Percentiles rank a stretch among this genome's conserved stretches.
phyloP scores from a whole-genome alignment of 2,888 invertebrate species.

The Iselma pallidipennis region DNA sequence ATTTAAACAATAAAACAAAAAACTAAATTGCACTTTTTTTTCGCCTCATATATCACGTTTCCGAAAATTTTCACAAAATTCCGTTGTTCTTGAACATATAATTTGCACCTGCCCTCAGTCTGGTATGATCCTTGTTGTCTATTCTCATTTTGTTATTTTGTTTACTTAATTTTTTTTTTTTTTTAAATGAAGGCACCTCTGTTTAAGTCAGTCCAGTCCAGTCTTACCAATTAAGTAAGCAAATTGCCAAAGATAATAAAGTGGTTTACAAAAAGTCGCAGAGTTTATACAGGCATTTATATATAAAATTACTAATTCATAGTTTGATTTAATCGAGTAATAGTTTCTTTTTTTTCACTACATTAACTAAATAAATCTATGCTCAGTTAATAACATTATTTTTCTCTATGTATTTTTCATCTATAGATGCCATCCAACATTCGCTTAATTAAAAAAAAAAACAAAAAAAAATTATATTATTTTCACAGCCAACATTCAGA shows the following conservation, averaged over 20 bases:
- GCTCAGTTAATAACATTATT: slow-evolving; percentile 50
- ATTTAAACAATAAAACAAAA: slow-evolving; percentile 9
- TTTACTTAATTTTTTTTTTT: slow-evolving; percentile 5
- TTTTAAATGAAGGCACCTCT: slow-evolving; percentile 54
- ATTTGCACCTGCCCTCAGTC: slow-evolving; percentile 55
- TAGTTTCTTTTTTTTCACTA: slow-evolving; percentile 31
- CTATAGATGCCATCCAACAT: slow-evolving; percentile 54
- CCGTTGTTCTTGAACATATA: slow-evolving; percentile 25
- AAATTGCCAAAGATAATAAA: slow-evolving; percentile 51
- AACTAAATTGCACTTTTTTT: slow-evolving; percentile 47
- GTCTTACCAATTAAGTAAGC: slow-evolving; percentile 57
- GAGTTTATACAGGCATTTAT: slow-evolving; percentile 46
- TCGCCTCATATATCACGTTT: slow-evolving; percentile 29
- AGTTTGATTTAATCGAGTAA: slow-evolving; percentile 49
- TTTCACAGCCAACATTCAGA: slow-evolving; percentile 56
- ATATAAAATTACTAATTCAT: slow-evolving; percentile 52
- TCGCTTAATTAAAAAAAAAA: slow-evolving; percentile 42
- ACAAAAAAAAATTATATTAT: slow-evolving; percentile 52
- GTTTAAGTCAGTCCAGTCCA: slow-evolving; percentile 55
- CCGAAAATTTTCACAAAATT: slow-evolving; percentile 26
- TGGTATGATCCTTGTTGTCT: slow-evolving; percentile 42
- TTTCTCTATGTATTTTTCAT: background rate
- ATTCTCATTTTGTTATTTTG: background rate
- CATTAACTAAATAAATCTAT: slow-evolving; percentile 51
- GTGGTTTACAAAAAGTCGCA: slow-evolving; percentile 49